Evolutionary conservation across 2,888 invertebrate genomes (phyloP), one percentile per base, ranked within the genome.

Genomic region (Leucania comma): DNA sequence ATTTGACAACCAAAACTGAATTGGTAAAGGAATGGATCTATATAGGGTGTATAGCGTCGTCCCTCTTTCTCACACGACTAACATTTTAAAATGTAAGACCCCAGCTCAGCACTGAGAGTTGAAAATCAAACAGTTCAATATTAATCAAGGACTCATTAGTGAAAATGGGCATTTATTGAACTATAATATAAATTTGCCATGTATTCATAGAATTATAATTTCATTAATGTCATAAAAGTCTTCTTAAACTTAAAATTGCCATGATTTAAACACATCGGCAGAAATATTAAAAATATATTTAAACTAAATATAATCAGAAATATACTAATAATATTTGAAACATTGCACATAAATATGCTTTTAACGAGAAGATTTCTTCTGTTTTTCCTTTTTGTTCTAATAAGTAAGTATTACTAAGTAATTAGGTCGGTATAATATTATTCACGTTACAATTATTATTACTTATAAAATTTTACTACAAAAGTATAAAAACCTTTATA

Each of bases 401-500:
- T 42, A 17, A 42, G 35, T 42, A 42, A 17, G 3, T 58, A 68
- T 35, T 35, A 54, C 2, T 32, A 26, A 56, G 17, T 42, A 42
- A 42, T 74, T 57, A 75, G 48, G 29, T 56, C 50, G 22, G 38
- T 17, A 42, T 50, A 26, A 2, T n/a, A 35, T 12, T 48, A 14
- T 32, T n/a, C 6, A 35, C 10, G 1, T 57, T 35, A 42, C 17
- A 74, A 50, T 50, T 1, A 57, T 56, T 50, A 35, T 24, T 35
- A 42, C 14, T 4, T 42, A 17, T 17, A 17, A 17, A 42, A 50
- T 20, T 26, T 35, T 50, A 42, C 42, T 50, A 26, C 9, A 35
- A 17, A 35, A 66, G 26, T 75, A 42, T 42, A 42, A 57, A 26
- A 65, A 74, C 65, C 32, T 74, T n/a, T 42, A 14, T 20, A 10